These are phyloP conservation scores for Rynchops niger DNA, from an alignment of 2,113 vertebrate genomes.

Conservation along the genomic window DNA sequence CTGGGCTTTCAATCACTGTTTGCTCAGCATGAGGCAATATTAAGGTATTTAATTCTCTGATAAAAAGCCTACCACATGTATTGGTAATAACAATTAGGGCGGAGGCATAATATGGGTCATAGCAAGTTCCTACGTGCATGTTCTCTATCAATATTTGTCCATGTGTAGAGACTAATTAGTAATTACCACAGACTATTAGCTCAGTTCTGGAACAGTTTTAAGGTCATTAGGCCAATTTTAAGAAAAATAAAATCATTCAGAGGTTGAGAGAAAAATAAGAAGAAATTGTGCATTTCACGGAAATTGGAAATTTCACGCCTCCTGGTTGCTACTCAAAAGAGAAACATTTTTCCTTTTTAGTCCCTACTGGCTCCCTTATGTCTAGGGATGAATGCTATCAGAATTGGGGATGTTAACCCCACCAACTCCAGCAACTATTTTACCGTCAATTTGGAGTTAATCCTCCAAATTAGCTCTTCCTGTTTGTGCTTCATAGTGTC, in stretches of 20 bases:
- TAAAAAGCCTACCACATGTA: background rate
- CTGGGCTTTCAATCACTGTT: background rate
- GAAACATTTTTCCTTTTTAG: background rate
- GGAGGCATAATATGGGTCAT: background rate
- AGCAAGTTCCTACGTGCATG: background rate
- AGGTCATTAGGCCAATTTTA: background rate
- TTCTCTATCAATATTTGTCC: slow-evolving; percentile 17
- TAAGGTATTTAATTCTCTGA: background rate
- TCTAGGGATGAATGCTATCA: background rate
- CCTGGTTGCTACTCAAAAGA: fast-evolving
- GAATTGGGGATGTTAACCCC: background rate
- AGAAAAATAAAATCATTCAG: background rate
- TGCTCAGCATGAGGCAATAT: background rate
- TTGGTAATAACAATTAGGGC: background rate
- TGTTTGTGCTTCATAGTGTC: background rate
- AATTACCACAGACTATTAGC: background rate
- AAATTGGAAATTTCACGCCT: background rate
- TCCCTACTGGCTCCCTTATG: background rate
- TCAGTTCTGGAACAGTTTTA: background rate
- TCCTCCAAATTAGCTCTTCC: background rate
- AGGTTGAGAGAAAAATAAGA: background rate
- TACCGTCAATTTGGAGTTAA: background rate
- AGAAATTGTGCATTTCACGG: background rate
- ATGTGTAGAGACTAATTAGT: background rate
- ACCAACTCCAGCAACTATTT: background rate